These are phyloP conservation scores for Peromyscus maniculatus DNA, from an alignment of 2,113 vertebrate species.

Conservation along the genomic window DNA sequence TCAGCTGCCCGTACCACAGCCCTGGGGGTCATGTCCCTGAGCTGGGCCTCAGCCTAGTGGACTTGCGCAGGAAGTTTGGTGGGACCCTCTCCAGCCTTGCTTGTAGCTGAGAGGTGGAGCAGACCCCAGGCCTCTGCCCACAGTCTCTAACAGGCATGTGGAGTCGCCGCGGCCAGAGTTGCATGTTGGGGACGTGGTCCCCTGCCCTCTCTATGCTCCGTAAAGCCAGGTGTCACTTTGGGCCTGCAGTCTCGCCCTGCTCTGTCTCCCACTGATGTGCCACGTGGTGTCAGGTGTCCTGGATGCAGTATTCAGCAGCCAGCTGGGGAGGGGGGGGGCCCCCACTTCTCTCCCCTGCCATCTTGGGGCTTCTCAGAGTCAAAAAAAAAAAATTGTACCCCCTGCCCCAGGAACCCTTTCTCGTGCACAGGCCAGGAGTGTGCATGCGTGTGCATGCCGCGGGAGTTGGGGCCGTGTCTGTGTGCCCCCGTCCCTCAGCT, in stretches of 20 bases:
- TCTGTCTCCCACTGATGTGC: slow-evolving; percentile 58
- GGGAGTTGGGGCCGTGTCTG: not conserved
- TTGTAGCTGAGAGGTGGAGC: not conserved
- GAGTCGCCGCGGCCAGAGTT: not conserved
- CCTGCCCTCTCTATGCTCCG: not conserved
- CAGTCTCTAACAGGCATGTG: not conserved
- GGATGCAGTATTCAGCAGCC: slow-evolving; percentile 84
- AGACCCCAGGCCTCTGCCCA: not conserved
- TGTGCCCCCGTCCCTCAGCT: slow-evolving; percentile 77
- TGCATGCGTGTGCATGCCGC: slow-evolving; percentile 67
- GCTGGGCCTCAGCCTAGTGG: not conserved
- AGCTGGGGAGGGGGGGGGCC: slow-evolving; percentile 32
- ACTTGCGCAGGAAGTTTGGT: not conserved
- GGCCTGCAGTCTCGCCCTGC: slow-evolving; percentile 49
- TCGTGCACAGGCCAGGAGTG: slow-evolving; percentile 80
- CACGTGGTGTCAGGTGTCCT: slow-evolving; percentile 70
- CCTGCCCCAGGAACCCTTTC: not conserved
- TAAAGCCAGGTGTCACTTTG: slow-evolving; percentile 44
- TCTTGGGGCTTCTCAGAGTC: slow-evolving; percentile 46
- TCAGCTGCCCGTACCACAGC: slow-evolving; percentile 1
- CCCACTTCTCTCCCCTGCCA: not conserved
- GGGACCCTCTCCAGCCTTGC: not conserved
- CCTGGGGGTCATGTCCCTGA: slow-evolving; percentile 41
- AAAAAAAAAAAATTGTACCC: not conserved
- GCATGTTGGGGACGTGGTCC: slow-evolving; percentile 67